A percentile compares a stretch with the other conserved stretches of the same genome.
Evolutionary conservation across 1,140 invertebrate genomes (phyloP).

Genomic region (Sinella curviseta): DNA sequence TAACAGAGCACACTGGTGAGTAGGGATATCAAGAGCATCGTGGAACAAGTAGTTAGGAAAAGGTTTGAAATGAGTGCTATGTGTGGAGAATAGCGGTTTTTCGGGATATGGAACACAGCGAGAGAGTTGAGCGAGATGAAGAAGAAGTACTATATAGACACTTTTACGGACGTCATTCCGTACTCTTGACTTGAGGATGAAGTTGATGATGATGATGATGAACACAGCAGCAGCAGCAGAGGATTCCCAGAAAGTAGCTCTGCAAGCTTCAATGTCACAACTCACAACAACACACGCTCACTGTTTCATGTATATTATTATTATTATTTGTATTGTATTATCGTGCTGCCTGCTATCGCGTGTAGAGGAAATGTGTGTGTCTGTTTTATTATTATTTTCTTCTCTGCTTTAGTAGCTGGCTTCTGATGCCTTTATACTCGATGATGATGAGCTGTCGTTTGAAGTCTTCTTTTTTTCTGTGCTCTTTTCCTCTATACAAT

Average conservation of each 20-base stretch:
- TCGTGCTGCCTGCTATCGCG: neutral
- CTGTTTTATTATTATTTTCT: too few relatives aligned
- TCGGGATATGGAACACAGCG: too few relatives aligned
- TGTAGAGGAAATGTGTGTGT: too few relatives aligned
- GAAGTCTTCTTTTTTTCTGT: neutral
- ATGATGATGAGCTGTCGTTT: neutral
- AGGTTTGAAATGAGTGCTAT: too few relatives aligned
- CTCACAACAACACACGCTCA: neutral
- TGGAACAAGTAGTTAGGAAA: too few relatives aligned
- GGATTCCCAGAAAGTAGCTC: neutral
- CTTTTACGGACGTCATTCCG: conserved; percentile 23
- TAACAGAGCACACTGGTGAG: too few relatives aligned
- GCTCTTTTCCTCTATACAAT: neutral
- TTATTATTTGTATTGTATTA: neutral
- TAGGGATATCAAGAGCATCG: too few relatives aligned
- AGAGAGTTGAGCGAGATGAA: neutral
- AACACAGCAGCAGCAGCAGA: too few relatives aligned
- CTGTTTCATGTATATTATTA: neutral
- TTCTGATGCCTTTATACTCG: neutral
- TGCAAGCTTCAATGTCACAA: neutral
- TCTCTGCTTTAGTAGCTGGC: too few relatives aligned
- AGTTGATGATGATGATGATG: too few relatives aligned
- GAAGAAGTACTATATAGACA: conserved; percentile 8
- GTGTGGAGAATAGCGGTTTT: too few relatives aligned
- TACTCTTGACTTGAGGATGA: conserved; percentile 10